Evolutionary conservation across 2,888 invertebrate species (phyloP).

Genomic region (Mactromeris polynyma): DNA sequence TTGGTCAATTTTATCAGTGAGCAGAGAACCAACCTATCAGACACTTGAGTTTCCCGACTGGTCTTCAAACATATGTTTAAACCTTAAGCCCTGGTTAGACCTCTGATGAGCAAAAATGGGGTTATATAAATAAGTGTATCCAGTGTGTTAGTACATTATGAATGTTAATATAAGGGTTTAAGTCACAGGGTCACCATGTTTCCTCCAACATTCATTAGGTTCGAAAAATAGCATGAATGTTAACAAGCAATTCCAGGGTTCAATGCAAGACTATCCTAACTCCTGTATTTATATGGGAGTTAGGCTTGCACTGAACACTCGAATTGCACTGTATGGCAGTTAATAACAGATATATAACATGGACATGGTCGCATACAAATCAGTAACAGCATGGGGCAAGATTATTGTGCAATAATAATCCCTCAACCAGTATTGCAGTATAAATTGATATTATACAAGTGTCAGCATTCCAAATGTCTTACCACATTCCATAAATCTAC

Average conservation of each 20-base stretch:
- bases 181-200: neutral
- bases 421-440: neutral
- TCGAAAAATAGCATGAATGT: neutral
- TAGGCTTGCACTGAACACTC: too few species aligned
- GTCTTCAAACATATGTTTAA: too few species aligned
- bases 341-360: neutral
- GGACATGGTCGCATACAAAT: neutral
- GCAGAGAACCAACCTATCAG: too few species aligned
- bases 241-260: neutral
- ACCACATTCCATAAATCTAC: constrained; percentile 18
- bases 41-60: too few species aligned
- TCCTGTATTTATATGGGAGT: neutral
- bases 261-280: too few species aligned
- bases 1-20: too few species aligned
- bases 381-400: neutral
- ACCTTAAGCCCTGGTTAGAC: neutral
- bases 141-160: neutral
- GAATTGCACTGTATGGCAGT: too few species aligned
- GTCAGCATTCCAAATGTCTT: neutral
- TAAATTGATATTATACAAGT: neutral
- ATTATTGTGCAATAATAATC: neutral
- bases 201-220: neutral
- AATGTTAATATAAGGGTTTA: neutral
- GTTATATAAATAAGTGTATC: neutral
- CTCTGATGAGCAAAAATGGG: neutral